Percentiles rank a stretch among this genome's conserved stretches.
Evolutionary conservation across 2,113 vertebrate species (phyloP).

Genomic region (Nycticryphes semicollaris): DNA sequence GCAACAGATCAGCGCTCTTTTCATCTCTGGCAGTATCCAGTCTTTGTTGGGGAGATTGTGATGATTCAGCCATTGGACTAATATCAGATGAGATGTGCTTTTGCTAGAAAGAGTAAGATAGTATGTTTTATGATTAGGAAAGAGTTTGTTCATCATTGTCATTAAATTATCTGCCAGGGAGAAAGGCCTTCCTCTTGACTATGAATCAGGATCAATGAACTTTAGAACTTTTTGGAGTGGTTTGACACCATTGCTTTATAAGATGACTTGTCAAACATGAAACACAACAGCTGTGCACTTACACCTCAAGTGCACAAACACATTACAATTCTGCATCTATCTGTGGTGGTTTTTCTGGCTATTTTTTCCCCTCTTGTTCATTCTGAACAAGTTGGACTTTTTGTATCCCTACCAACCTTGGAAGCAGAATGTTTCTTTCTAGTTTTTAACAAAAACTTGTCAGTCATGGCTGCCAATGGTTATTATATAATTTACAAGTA

Average conservation of each 20-base stretch:
- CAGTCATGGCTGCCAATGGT: neutral
- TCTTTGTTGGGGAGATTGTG: neutral
- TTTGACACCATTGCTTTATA: neutral
- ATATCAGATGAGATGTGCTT: neutral
- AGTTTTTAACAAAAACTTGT: neutral
- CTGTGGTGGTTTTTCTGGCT: neutral
- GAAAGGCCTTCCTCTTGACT: neutral
- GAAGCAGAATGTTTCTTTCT: neutral
- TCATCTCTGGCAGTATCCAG: neutral
- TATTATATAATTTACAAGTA: neutral
- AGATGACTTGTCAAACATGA: neutral
- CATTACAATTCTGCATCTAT: neutral
- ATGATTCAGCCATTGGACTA: neutral
- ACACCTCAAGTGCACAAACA: neutral
- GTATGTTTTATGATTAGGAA: neutral
- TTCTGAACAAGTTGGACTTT: neutral
- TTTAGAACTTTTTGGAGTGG: neutral
- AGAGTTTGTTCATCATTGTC: neutral
- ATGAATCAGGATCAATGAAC: neutral
- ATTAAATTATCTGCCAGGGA: neutral
- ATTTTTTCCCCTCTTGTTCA: accelerated
- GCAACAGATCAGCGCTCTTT: neutral
- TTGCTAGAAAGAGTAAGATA: neutral
- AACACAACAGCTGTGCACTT: neutral
- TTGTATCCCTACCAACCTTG: neutral